Conservation (phyloP, 2,888 invertebrate species). For the Tipula confusa region DNA sequence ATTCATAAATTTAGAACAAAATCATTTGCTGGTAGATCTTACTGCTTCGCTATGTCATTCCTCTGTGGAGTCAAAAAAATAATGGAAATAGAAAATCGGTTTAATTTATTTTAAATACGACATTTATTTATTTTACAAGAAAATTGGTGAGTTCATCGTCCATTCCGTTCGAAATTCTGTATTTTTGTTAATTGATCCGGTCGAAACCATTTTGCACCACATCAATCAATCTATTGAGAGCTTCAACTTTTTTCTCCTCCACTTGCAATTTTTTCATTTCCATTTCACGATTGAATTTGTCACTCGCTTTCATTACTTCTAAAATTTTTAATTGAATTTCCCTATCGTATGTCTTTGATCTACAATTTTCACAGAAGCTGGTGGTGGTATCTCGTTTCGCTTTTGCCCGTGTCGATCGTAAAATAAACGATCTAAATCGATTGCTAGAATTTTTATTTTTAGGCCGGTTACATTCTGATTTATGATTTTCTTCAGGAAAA, state of each 20-base stretch:
- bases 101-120: too few species aligned
- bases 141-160: too few species aligned
- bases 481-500: background rate
- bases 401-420: too few species aligned
- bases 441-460: background rate
- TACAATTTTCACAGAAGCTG: background rate
- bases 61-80: too few species aligned
- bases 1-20: too few species aligned
- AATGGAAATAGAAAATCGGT: too few species aligned
- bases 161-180: too few species aligned
- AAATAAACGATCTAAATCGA: too few species aligned
- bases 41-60: too few species aligned
- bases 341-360: background rate
- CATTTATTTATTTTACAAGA: too few species aligned
- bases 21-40: too few species aligned
- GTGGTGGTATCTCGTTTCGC: background rate
- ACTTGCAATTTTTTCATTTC: background rate
- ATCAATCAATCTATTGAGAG: background rate
- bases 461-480: background rate
- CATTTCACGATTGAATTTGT: background rate
- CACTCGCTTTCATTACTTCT: background rate
- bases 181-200: too few species aligned
- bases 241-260: background rate
- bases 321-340: background rate
- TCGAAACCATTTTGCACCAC: background rate